phyloP scores from a whole-genome alignment of 1,140 invertebrate genomes.

The Camponotus pennsylvanicus region DNA sequence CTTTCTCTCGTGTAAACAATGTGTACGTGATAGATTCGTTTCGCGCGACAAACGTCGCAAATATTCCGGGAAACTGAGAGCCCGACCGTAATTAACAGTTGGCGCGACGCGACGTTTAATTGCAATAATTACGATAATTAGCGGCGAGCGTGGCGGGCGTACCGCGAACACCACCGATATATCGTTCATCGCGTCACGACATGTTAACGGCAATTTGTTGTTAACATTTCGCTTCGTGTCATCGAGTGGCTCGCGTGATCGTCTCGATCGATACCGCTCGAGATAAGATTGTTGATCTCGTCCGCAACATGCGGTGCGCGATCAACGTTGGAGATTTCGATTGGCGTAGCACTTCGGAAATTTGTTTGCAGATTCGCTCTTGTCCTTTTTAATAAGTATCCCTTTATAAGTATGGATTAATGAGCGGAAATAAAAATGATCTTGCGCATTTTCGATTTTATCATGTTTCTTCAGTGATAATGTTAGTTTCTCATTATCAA shows the following conservation, averaged over 20 bases:
- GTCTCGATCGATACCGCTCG: constrained; percentile 47
- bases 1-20: constrained; percentile 41
- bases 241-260: constrained; percentile 67
- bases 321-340: constrained; percentile 21
- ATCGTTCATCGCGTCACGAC: constrained; percentile 60
- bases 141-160: constrained; percentile 14
- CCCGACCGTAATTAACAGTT: constrained; percentile 64
- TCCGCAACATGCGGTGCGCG: background rate
- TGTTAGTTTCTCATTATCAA: background rate
- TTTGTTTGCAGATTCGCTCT: constrained; percentile 17
- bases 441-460: background rate
- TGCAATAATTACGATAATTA: constrained; percentile 74
- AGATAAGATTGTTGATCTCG: constrained; percentile 57
- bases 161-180: constrained; percentile 4
- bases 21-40: constrained; percentile 31
- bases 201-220: constrained; percentile 65
- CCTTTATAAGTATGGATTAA: background rate
- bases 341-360: constrained; percentile 28
- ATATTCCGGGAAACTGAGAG: constrained; percentile 61
- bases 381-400: constrained; percentile 16
- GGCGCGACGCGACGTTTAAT: constrained; percentile 70
- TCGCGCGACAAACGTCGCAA: constrained; percentile 30
- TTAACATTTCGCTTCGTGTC: constrained; percentile 63
- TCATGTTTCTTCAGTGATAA: constrained; percentile 5
- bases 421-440: constrained; percentile 29